Evolutionary conservation across 2,113 vertebrate species (phyloP), one percentile per base, ranked within the genome.

Genomic region (Ondatra zibethicus): DNA sequence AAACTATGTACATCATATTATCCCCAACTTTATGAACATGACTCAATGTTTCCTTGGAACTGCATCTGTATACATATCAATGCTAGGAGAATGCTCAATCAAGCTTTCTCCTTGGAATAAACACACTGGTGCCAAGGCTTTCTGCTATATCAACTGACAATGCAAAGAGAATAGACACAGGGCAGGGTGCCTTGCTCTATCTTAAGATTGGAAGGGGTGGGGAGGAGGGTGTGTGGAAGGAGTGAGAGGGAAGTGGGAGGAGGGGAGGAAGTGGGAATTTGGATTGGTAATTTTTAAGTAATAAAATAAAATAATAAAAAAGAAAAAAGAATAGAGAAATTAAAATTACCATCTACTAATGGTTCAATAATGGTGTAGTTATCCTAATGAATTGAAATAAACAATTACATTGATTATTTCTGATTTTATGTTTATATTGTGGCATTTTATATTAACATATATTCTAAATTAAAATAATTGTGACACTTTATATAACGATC

Each of bases 371-470:
- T 0, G 81, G 7, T 76, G 27, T 23, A 27, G n/a, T 84, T 52
- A 90, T 65, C 42, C 21, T 89, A 95, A 88, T 76, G 68, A 95
- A 90, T 42, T 66, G 27, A 96, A 82, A 47, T 82, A 45, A 58
- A 52, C 17, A 90, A 86, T 45, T 47, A 68, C 10, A 91, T 27
- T 81, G 4, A 3, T 91, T 70, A 91, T 87, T 81, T 89, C 33
- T 92, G 5, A 23, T 95, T 42, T 92, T 91, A 68, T 14, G 7
- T 50, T 8, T 27, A 76, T 42, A 86, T 6, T 92, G 73, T 52
- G 31, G 0, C 89, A 92, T 80, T 91, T 92, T 52, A 96, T 86
- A 78, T 80, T 84, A 89, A 96, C 31, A 55, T 78, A 91, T 92
- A 70, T 61, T 94, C 1, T 86, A 93, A 92, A 92, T 93, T n/a